These are phyloP conservation scores for Jaculus jaculus DNA, from an alignment of 2,113 vertebrate species.

Conservation along the genomic window DNA sequence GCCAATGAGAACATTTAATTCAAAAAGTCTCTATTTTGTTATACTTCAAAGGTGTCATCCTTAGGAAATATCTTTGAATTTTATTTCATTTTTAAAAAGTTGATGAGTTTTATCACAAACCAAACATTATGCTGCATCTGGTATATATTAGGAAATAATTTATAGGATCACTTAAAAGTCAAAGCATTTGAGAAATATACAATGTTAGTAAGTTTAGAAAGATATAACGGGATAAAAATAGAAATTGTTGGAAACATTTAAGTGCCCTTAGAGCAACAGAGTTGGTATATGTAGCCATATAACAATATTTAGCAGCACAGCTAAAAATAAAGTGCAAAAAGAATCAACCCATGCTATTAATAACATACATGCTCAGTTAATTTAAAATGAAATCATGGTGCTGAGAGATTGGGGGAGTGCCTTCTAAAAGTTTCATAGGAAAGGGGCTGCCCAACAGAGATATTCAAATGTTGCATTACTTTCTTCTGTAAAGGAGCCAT, in stretches of 20 bases:
- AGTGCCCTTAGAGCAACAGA: not conserved
- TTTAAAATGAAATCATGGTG: not conserved
- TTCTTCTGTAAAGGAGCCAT: not conserved
- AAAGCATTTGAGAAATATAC: conserved; percentile 2
- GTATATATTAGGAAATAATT: conserved; percentile 29
- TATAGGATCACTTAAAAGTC: not conserved
- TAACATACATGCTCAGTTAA: not conserved
- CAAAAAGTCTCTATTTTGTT: conserved; percentile 19
- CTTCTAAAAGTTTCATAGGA: not conserved
- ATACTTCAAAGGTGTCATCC: not conserved
- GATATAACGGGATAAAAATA: not conserved
- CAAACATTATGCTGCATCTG: not conserved
- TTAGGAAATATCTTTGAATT: not conserved
- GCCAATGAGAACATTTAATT: not conserved
- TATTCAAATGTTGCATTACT: not conserved
- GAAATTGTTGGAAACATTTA: not conserved
- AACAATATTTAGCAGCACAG: not conserved
- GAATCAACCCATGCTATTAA: not conserved
- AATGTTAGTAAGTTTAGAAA: not conserved
- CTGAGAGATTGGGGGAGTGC: not conserved
- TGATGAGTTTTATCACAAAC: conserved; percentile 8
- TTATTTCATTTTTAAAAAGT: conserved; percentile 46
- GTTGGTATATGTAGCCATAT: not conserved
- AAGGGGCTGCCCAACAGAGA: not conserved
- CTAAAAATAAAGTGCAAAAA: not conserved